Base-by-base conservation (phyloP, 2,888 invertebrate genomes). In the Orthosia gracilis region DNA sequence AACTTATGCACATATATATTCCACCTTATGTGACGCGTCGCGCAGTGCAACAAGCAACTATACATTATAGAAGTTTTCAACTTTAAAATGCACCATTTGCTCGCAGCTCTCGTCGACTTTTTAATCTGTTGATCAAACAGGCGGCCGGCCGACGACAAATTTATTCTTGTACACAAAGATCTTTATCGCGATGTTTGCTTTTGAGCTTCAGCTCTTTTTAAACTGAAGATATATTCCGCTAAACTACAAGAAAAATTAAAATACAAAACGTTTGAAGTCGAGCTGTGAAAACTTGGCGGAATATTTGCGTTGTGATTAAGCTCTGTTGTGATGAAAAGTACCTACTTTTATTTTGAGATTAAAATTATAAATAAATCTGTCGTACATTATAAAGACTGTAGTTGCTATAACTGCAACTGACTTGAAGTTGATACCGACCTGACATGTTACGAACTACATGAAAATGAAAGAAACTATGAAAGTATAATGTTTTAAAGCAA, bases 71-170 rank as follows among this genome's bases (percentile, higher is more conserved):
- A 89, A 89, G 85, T 88, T 87, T 89, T 87, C 77, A 88, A 90
- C 89, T 92, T 91, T 90, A 90, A 92, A 92, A 92, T 92, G 91
- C 92, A 90, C 91, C 92, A 92, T 93, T 94, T 91, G 91, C 92
- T 89, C 84, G 85, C 81, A 85, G 85, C 90, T 88, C 88, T 90
- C 89, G 90, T 88, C 89, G 91, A 91, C 89, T 93, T 94, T 93
- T 93, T 94, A 94, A 95, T 95, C 95, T 94, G 90, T 91, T 91
- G 94, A 95, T 95, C 95, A 95, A 95, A 95, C 93, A 94, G 90
- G 83, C 89, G 89, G 86, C 84, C 89, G 90, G 90, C 91, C 91
- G 94, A 92, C 92, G 94, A 94, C 94, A 94, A 94, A 94, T 94
- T 94, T 94, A 95, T 94, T 94, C 94, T 91, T 91, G 93, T 92